phyloP scores from a whole-genome alignment of 2,113 vertebrate genomes.

The Seriola quinqueradiata region DNA sequence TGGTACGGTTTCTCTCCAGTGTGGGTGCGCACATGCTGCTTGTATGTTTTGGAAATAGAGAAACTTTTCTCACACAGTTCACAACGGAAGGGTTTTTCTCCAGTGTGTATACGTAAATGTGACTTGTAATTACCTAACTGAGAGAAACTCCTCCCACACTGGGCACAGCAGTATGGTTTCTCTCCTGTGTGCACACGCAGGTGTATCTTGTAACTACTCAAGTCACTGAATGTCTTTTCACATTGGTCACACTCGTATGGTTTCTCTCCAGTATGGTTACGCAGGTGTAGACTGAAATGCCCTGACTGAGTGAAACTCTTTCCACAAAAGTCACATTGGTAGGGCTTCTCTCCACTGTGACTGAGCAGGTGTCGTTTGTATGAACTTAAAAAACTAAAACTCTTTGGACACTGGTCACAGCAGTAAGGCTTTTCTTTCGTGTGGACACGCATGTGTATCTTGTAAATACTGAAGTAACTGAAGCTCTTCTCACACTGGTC shows the following conservation, averaged over 20 bases:
- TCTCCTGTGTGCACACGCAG: constrained; percentile 12
- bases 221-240: constrained; percentile 7
- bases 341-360: constrained; percentile 62
- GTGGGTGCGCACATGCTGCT: constrained; percentile 1
- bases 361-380: constrained; percentile 59
- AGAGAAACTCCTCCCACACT: constrained; percentile 21
- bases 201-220: constrained; percentile 12
- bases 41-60: constrained; percentile 16
- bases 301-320: constrained; percentile 62
- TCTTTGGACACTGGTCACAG: constrained; percentile 58
- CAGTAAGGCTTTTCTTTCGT: constrained; percentile 58
- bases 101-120: constrained; percentile 18
- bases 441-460: constrained; percentile 60
- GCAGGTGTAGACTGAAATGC: constrained; percentile 53
- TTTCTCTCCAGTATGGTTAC: constrained; percentile 59
- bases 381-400: constrained; percentile 57
- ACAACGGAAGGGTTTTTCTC: constrained; percentile 15
- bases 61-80: constrained; percentile 18
- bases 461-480: constrained; percentile 55
- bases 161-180: constrained; percentile 18
- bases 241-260: constrained; percentile 9
- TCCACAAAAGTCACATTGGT: constrained; percentile 62
- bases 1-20: constrained; percentile 9
- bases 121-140: constrained; percentile 17
- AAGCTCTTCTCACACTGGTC: constrained; percentile 57